Conservation (phyloP, 2,888 invertebrate species). For the Eristalinus aeneus region DNA sequence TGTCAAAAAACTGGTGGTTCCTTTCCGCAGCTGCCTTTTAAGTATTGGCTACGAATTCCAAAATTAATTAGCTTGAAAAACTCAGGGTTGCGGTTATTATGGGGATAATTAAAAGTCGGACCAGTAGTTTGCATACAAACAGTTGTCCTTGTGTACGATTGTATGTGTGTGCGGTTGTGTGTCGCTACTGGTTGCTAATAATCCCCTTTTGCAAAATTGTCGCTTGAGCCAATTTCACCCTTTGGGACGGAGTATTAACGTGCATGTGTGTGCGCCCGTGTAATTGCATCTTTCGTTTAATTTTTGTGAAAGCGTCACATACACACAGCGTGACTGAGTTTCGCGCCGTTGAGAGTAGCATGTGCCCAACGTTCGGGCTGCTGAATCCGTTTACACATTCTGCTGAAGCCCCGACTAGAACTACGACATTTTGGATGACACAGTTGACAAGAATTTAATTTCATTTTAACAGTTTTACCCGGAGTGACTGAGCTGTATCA, state of each 20-base stretch:
- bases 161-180: constrained; percentile 9
- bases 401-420: not conserved
- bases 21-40: not conserved
- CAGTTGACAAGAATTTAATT: constrained; percentile 71
- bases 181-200: constrained; percentile 62
- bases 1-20: not conserved
- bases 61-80: constrained; percentile 67
- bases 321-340: constrained; percentile 35
- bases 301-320: constrained; percentile 45
- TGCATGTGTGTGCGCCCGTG: not conserved
- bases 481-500: constrained; percentile 61
- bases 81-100: constrained; percentile 59
- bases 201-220: constrained; percentile 51
- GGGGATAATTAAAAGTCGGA: constrained; percentile 69
- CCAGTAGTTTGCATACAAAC: constrained; percentile 48
- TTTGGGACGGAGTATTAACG: constrained; percentile 5
- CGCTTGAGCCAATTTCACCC: constrained; percentile 1
- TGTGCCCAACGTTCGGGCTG: not conserved
- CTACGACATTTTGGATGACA: constrained; percentile 58
- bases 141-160: not conserved
- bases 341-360: not conserved
- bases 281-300: constrained; percentile 40
- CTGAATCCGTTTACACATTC: not conserved
- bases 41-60: constrained; percentile 40
- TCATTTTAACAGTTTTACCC: constrained; percentile 69